Percentiles rank a stretch among this genome's conserved stretches.
phyloP scores from a whole-genome alignment of 2,797 vertebrate genomes.

The Malurus splendens region DNA sequence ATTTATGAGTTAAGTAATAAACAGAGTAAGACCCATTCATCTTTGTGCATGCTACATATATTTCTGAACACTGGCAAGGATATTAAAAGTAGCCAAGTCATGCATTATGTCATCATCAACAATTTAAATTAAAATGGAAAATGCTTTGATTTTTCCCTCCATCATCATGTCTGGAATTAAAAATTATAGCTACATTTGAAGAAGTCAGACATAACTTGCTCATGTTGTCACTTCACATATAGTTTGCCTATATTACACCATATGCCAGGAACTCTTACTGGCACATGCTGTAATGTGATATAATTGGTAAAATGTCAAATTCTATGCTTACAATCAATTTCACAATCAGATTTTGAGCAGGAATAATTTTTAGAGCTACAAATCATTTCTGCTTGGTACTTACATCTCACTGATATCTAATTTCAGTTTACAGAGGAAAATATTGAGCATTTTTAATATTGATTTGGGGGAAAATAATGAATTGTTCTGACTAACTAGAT shows the following conservation, averaged over 20 bases:
- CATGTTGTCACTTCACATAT: conserved; percentile 30
- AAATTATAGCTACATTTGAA: not conserved
- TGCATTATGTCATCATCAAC: not conserved
- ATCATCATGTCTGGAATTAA: not conserved
- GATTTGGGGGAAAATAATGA: not conserved
- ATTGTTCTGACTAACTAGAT: not conserved
- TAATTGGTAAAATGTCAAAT: conserved; percentile 37
- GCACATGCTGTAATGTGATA: conserved; percentile 10
- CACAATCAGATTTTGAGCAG: not conserved
- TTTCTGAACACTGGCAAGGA: not conserved
- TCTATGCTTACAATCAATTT: conserved; percentile 27
- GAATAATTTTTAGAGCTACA: conserved; percentile 7
- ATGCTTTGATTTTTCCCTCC: not conserved
- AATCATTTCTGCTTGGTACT: not conserved
- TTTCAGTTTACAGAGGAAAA: conserved; percentile 11
- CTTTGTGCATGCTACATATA: not conserved
- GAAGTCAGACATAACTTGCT: not conserved
- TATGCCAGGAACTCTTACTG: not conserved
- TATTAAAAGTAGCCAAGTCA: not conserved
- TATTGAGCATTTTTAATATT: conserved; percentile 19
- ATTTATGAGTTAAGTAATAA: conserved; percentile 4
- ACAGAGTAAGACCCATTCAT: not conserved
- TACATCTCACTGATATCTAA: not conserved
- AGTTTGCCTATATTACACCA: conserved; percentile 16
- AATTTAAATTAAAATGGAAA: conserved; percentile 31